These are phyloP conservation scores for Chascanopsetta lugubris DNA, from an alignment of 2,113 vertebrate genomes.

Conservation along the genomic window DNA sequence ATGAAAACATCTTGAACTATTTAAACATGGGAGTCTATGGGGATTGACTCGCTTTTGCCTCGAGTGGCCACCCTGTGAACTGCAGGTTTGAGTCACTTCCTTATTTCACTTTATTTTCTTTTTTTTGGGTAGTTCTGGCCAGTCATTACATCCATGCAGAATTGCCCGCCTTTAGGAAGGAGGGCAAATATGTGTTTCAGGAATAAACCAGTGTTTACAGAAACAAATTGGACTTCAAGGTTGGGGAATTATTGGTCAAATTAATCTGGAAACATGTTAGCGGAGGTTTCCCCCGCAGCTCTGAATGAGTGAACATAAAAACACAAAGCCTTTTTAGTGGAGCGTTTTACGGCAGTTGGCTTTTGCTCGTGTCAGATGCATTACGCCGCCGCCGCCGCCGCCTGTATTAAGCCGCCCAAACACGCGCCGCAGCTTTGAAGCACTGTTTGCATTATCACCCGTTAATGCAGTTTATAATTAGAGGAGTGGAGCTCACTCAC, in stretches of 20 bases:
- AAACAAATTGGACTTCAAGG: conserved; percentile 14
- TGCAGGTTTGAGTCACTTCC: too few species aligned
- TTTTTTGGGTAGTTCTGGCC: too few species aligned
- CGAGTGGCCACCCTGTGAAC: too few species aligned
- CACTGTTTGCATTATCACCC: conserved; percentile 37
- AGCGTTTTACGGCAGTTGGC: background rate
- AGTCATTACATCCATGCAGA: background rate
- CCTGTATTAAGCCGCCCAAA: conserved; percentile 16
- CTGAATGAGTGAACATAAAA: background rate
- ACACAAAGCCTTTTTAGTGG: background rate
- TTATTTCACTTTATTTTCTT: too few species aligned
- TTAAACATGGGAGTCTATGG: too few species aligned
- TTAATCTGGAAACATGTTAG: background rate
- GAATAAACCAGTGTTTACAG: conserved; percentile 5
- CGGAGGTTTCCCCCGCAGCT: background rate
- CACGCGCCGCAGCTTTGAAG: conserved; percentile 13
- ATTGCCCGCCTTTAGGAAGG: conserved; percentile 3
- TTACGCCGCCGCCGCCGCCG: conserved; percentile 2
- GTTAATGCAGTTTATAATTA: conserved; percentile 55
- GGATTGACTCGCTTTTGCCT: too few species aligned
- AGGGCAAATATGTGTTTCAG: background rate
- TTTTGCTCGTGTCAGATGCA: conserved; percentile 19
- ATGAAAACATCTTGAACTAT: too few species aligned
- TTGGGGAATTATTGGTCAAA: background rate
- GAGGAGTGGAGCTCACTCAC: conserved; percentile 15